Evolutionary conservation across 2,888 invertebrate species (phyloP).

Genomic region (Sesia bembeciformis): DNA sequence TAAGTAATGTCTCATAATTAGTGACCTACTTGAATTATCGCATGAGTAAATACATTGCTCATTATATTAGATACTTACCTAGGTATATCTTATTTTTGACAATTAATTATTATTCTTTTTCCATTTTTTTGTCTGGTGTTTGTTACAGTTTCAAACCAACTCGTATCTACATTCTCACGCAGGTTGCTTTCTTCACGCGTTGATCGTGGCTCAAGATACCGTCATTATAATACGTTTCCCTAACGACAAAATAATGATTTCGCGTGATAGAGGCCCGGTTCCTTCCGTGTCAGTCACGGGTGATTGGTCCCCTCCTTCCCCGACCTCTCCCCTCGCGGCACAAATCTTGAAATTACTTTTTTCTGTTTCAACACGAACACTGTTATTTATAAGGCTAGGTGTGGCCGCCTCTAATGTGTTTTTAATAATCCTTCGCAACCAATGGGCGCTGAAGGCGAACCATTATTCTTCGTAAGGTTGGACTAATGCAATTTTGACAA

Average conservation of each 20-base stretch:
- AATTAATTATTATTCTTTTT: too few relatives aligned
- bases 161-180: background rate
- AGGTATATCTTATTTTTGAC: too few relatives aligned
- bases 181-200: conserved; percentile 19
- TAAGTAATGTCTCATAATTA: too few relatives aligned
- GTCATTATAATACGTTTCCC: conserved; percentile 50
- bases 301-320: conserved; percentile 48
- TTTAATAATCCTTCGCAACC: conserved; percentile 68
- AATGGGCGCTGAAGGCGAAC: conserved; percentile 59
- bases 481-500: conserved; percentile 73
- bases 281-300: conserved; percentile 69
- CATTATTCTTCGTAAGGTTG: conserved; percentile 48
- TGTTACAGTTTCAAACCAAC: too few relatives aligned
- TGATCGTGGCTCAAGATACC: conserved; percentile 39
- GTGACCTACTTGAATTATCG: too few relatives aligned
- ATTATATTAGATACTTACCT: too few relatives aligned
- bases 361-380: conserved; percentile 55
- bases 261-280: conserved; percentile 56
- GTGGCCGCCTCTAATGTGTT: conserved; percentile 64
- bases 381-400: conserved; percentile 54
- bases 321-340: conserved; percentile 16
- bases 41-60: too few relatives aligned
- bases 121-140: too few relatives aligned
- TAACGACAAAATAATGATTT: conserved; percentile 73
- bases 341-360: conserved; percentile 67